Conservation (phyloP, 1,140 invertebrate species). For the Archegozetes longisetosus region DNA sequence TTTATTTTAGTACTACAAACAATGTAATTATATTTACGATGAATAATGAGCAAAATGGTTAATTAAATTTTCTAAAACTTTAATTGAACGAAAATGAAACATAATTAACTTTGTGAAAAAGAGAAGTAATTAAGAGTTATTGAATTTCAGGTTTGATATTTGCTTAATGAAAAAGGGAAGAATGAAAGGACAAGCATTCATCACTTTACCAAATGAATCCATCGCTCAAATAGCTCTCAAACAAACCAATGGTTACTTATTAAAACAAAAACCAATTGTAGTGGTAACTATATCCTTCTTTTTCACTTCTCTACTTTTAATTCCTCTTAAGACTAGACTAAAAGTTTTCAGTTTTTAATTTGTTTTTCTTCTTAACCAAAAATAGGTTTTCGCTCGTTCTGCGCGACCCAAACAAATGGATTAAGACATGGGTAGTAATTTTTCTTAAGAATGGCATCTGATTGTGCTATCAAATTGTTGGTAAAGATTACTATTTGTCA, state of each 20-base stretch:
- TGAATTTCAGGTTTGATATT: conserved; percentile 50
- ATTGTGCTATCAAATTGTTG: no score
- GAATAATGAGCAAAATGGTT: conserved; percentile 39
- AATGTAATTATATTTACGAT: conserved; percentile 62
- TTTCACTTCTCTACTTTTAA: no score
- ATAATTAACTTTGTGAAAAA: conserved; percentile 26
- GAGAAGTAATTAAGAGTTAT: background rate
- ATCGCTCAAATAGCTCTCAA: conserved; percentile 53
- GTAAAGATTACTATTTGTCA: no score
- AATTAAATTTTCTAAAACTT: conserved; percentile 22
- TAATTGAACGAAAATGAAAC: conserved; percentile 30
- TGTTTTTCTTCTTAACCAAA: no score
- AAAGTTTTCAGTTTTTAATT: no score
- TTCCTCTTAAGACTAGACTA: no score
- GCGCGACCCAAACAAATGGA: no score
- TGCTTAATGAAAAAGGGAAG: conserved; percentile 80
- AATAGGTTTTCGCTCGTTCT: no score
- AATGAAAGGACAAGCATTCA: conserved; percentile 91
- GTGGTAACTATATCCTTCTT: no score
- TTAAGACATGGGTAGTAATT: no score
- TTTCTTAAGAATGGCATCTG: no score
- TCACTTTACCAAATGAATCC: conserved; percentile 54
- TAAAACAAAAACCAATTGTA: conserved; percentile 75
- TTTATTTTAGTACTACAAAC: no score
- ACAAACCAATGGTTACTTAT: conserved; percentile 73